These are phyloP conservation scores for Prietella phreatophila DNA, from an alignment of 2,113 vertebrate genomes.

Conservation along the genomic window DNA sequence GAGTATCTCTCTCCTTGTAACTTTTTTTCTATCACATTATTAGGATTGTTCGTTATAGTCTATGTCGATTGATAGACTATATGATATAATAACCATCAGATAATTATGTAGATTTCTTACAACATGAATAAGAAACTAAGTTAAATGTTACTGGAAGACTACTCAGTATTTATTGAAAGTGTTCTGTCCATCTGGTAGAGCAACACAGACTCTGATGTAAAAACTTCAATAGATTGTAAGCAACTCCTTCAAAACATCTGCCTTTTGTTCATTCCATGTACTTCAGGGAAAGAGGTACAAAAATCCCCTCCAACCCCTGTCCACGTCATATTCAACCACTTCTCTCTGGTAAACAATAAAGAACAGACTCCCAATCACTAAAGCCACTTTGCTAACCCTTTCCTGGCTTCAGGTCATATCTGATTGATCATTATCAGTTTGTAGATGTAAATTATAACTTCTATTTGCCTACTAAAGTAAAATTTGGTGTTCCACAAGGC, in stretches of 20 bases:
- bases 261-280: neutral
- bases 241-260: neutral
- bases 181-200: neutral
- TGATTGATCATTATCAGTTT: too few relatives aligned
- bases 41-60: neutral
- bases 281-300: neutral
- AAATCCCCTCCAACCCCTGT: neutral
- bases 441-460: too few relatives aligned
- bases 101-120: neutral
- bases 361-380: neutral
- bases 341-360: neutral
- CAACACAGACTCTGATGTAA: neutral
- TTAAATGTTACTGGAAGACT: neutral
- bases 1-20: neutral
- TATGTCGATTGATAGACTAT: neutral
- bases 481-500: too few relatives aligned
- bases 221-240: neutral
- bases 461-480: too few relatives aligned
- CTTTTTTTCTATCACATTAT: neutral
- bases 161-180: neutral
- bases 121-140: neutral
- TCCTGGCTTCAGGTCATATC: too few relatives aligned
- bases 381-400: neutral
- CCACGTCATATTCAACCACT: neutral
- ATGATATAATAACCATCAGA: neutral